Evolutionary conservation across 2,888 invertebrate species (phyloP), one percentile per base, ranked within the genome.

Genomic region (Napeogenes inachia): DNA sequence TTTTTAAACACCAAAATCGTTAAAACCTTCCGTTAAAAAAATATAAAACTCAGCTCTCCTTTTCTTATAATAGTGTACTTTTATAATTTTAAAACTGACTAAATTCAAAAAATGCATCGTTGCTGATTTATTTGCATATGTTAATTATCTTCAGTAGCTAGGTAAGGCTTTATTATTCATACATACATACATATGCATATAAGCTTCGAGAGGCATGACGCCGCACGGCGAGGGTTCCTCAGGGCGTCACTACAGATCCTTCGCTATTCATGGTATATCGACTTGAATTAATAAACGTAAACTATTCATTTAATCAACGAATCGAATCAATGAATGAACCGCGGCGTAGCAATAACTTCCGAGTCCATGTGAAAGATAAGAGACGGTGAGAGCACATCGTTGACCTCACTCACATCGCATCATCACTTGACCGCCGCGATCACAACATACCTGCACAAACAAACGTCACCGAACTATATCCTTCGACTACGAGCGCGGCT

Each of bases 371-470:
- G 56, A 42, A 2, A 42, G 42, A 6, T 10, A 10, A 59, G 67
- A 61, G 57, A 56, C 42, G 53, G 62, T 70, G 68, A 71, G 64
- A 70, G 72, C 76, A 73, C 77, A 75, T 77, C 75, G 73, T 74
- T 74, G 77, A 77, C 73, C 77, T 78, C 84, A 78, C 84, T 79
- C 82, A 78, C 82, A 75, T 73, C 73, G 78, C 81, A 76, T 74
- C 79, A 70, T 76, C 87, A 87, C 87, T 88, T 86, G 88, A 87
- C 86, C 88, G 87, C 74, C 83, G 73, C 84, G 81, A 82, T 84
- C 87, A 88, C 87, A 84, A 87, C 88, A 88, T 89, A 89, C 89
- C 89, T 89, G 89, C 87, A 86, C 88, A 85, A 84, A 87, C 87
- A 87, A 88, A 87, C 89, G 87, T 85, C 87, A 88, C 87, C 85